Base-by-base conservation (phyloP, 2,113 vertebrate species). In the Centrocercus urophasianus region DNA sequence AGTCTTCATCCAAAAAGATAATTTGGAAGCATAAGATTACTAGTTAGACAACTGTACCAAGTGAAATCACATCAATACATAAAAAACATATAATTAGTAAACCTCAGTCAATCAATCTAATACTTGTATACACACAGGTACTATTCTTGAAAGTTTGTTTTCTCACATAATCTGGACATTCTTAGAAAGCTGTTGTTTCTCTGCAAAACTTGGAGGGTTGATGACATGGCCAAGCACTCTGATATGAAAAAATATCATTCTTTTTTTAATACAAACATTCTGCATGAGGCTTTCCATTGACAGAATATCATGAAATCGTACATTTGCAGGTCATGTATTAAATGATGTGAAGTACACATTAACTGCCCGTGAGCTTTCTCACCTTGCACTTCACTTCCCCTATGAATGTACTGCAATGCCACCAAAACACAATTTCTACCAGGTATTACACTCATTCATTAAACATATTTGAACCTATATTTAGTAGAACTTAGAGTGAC, bases 221-320 rank as follows among this genome's bases (percentile, higher is more conserved):
- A 48, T 21, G 27, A 8, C n/a, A 63, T 1, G 0, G 1, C 10
- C 63, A 17, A 16, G 22, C 64, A 38, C 12, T 10, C 9, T n/a
- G 34, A 66, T 17, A 74, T 28, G 5, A 77, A 63, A 63, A 25
- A 22, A 11, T 5, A 45, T 1, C 1, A n/a, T 8, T 20, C 19
- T 36, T 40, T 69, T 43, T 28, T 14, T 22, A 21, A 27, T 66
- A 13, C 43, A 71, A 83, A 86, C 70, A 43, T 3, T 38, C 13
- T 27, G 2, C 28, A 17, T 73, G 64, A 67, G 45, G 63, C 27
- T 60, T 75, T 38, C 54, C 16, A 32, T 8, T 34, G 32, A 59
- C 5, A 69, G 64, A 75, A 47, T 40, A 59, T 42, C 4, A 21
- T 43, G 8, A 78, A 87, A 69, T 22, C 3, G 25, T 40, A 14